Percentiles rank a stretch among this genome's conserved stretches.
Conservation (phyloP, 2,113 vertebrate genomes). For the Erpornis zantholeuca region DNA sequence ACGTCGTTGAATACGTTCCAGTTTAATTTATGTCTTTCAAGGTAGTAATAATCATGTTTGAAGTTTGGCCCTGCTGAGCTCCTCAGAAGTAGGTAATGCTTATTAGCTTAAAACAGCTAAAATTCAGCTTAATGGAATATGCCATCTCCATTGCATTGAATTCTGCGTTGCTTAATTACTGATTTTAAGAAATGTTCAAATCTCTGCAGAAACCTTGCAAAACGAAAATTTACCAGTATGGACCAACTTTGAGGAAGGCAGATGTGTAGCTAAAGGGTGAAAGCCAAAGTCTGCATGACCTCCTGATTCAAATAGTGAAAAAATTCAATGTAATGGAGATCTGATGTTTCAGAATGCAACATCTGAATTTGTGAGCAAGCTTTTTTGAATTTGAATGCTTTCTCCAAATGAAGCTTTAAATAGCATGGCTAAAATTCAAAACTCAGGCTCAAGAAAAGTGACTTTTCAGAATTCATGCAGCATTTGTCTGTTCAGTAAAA, state of each 20-base stretch:
- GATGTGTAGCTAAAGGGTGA: not conserved
- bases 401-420: not conserved
- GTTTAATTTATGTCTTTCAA: not conserved
- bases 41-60: not conserved
- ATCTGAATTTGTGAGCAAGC: not conserved
- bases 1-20: not conserved
- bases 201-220: not conserved
- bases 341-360: not conserved
- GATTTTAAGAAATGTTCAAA: not conserved
- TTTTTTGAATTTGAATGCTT: not conserved
- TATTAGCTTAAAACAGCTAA: not conserved
- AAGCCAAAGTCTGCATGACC: not conserved
- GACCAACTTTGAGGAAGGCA: not conserved
- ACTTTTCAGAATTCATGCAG: not conserved
- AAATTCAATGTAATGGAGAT: not conserved
- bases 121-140: not conserved
- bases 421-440: conserved; percentile 1
- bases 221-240: not conserved
- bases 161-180: not conserved
- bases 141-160: not conserved
- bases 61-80: not conserved
- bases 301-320: not conserved
- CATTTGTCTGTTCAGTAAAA: not conserved
- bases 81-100: not conserved
- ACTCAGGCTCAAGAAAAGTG: not conserved